phyloP scores from a whole-genome alignment of 1,140 invertebrate species.

The Diploscapter pachys region DNA sequence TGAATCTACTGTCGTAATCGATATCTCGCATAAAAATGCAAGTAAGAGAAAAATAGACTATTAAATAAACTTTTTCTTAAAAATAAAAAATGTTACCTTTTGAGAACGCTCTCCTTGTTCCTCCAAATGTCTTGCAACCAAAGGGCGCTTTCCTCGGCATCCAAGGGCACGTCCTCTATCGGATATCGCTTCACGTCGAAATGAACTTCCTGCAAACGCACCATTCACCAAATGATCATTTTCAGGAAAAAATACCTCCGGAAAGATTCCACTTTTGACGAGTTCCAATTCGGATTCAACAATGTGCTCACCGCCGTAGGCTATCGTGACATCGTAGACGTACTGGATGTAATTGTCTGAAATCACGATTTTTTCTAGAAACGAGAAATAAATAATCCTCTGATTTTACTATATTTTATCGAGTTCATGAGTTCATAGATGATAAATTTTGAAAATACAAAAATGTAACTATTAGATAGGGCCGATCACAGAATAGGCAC shows the following conservation, averaged over 20 bases:
- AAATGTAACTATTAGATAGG: too few species aligned
- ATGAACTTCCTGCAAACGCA: slow-evolving; percentile 65
- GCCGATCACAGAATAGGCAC: too few species aligned
- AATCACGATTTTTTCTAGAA: slow-evolving; percentile 10
- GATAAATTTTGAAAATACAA: not conserved
- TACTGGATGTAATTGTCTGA: slow-evolving; percentile 68
- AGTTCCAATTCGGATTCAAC: slow-evolving; percentile 71
- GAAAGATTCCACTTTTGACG: slow-evolving; percentile 67
- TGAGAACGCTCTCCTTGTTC: slow-evolving; percentile 66
- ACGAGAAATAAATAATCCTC: not conserved
- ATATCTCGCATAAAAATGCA: too few species aligned
- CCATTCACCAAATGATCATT: not conserved
- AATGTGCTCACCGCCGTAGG: slow-evolving; percentile 69
- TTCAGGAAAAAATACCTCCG: slow-evolving; percentile 59
- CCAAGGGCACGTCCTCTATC: slow-evolving; percentile 59
- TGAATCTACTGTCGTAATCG: too few species aligned
- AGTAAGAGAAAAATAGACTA: too few species aligned
- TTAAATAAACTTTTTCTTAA: too few species aligned
- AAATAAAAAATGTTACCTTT: not conserved
- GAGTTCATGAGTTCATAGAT: not conserved
- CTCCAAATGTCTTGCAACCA: slow-evolving; percentile 74
- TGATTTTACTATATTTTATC: not conserved
- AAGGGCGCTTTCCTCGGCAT: slow-evolving; percentile 61
- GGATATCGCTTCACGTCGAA: slow-evolving; percentile 72
- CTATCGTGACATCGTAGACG: slow-evolving; percentile 76